These are phyloP conservation scores for Mus caroli DNA, from an alignment of 2,797 vertebrate genomes.

Conservation along the genomic window DNA sequence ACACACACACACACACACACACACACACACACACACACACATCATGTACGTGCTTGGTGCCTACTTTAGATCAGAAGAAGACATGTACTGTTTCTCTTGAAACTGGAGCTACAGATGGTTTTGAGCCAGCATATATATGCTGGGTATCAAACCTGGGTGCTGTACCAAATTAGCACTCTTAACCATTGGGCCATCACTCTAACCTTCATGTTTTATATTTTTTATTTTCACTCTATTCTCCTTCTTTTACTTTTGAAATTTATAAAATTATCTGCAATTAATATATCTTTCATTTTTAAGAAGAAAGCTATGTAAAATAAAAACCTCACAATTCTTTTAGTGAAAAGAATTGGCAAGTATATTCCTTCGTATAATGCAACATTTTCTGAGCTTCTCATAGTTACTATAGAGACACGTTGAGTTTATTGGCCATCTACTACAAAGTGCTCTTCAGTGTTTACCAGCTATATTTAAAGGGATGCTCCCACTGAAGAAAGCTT, in stretches of 20 bases:
- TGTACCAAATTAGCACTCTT: neutral
- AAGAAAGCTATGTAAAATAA: neutral
- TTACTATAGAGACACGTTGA: conserved; percentile 48
- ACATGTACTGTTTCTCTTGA: too few species aligned
- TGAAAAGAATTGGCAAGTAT: conserved; percentile 59
- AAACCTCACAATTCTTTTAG: neutral
- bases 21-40: neutral
- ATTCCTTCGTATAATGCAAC: conserved; percentile 46
- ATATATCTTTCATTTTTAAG: neutral
- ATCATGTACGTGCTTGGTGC: too few species aligned
- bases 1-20: neutral
- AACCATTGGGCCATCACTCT: too few species aligned
- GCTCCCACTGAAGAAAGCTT: conserved; percentile 51
- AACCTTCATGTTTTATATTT: neutral
- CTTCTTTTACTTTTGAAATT: neutral
- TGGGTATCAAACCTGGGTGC: neutral
- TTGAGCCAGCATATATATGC: neutral
- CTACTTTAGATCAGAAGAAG: neutral
- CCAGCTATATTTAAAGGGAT: conserved; percentile 57
- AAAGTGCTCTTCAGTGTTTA: conserved; percentile 67
- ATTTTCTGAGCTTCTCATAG: conserved; percentile 57
- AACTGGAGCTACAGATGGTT: neutral
- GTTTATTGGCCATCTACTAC: conserved; percentile 55
- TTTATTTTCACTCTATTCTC: neutral
- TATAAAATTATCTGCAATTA: neutral